Conservation (phyloP, 2,797 vertebrate genomes). For the Brachyalestes nurse region DNA sequence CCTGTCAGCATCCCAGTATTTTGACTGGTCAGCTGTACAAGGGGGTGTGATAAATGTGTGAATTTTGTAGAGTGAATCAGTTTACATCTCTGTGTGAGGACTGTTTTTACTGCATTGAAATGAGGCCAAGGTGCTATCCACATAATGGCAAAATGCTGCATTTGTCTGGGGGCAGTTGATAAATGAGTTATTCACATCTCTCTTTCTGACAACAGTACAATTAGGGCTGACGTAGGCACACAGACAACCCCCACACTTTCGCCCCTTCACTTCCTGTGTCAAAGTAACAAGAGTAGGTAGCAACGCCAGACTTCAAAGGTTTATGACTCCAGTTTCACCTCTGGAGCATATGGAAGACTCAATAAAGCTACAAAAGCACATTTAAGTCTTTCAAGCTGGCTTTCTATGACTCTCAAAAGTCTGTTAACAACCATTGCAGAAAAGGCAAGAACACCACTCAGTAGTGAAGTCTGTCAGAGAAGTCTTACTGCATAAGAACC, state of each 20-base stretch:
- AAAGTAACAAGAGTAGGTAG: constrained; percentile 48
- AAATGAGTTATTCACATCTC: constrained; percentile 35
- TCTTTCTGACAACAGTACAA: constrained; percentile 17
- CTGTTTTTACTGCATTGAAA: constrained; percentile 40
- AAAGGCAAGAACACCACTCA: neutral
- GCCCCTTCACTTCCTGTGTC: constrained; percentile 64
- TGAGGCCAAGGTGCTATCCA: constrained; percentile 16
- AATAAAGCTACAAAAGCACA: constrained; percentile 30
- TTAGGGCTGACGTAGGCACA: neutral
- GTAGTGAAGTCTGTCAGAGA: neutral
- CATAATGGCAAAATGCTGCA: constrained; percentile 20
- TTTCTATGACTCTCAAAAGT: constrained; percentile 18
- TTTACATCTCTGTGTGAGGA: constrained; percentile 14
- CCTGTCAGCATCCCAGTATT: constrained; percentile 49
- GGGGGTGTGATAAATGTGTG: constrained; percentile 46
- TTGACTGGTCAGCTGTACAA: constrained; percentile 39
- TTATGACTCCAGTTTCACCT: constrained; percentile 54
- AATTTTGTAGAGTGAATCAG: constrained; percentile 30
- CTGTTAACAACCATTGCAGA: neutral
- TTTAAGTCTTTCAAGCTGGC: constrained; percentile 5
- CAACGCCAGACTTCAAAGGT: constrained; percentile 54
- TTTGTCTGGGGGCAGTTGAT: constrained; percentile 32
- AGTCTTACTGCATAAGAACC: neutral
- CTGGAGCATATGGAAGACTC: constrained; percentile 27
- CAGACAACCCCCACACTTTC: constrained; percentile 45